Base-by-base conservation (phyloP, 2,888 invertebrate genomes). In the Graphium colonna region DNA sequence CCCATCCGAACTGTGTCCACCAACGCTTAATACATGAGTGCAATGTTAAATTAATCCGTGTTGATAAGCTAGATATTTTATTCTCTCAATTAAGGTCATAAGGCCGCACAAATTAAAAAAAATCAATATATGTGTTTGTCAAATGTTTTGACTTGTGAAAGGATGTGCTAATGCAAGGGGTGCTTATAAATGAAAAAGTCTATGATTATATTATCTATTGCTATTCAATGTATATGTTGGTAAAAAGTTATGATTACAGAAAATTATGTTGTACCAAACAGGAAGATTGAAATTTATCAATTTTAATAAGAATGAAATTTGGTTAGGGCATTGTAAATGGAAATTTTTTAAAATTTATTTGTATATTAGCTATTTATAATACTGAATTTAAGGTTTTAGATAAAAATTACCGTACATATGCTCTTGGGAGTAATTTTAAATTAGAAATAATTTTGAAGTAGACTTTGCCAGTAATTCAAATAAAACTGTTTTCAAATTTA, bases 51-150 rank as follows among this genome's bases (percentile, higher is more conserved):
- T n/a, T n/a, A n/a, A n/a, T n/a, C n/a, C n/a, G n/a, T n/a, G n/a
- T n/a, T n/a, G n/a, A 33, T 31, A 44, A 44, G 1, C 15, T 17
- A n/a, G 15, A 21, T 33, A 15, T 40, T 48, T 31, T 39, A 41
- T 31, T 41, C 41, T 18, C 38, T 45, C 15, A 12, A n/a, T 13
- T 49, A 12, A 15, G 49, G 17, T 48, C 38, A 36, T 48, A 18
- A 33, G 43, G 42, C 48, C 38, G 52, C 52, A 53, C 52, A 53
- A 53, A 53, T 53, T 36, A 33, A 18, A 36, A 28, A 39, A 53
- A 53, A 53, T 43, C 48, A 3, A 36, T 12, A 28, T 42, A 10
- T 36, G 36, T 21, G 13, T 46, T 33, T 33, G 33, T 33, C 33
- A 21, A 36, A 1, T 36, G 9, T 7, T 9, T 44, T 36, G 28